phyloP scores from a whole-genome alignment of 2,113 vertebrate genomes.

The Catharus bicknelli region DNA sequence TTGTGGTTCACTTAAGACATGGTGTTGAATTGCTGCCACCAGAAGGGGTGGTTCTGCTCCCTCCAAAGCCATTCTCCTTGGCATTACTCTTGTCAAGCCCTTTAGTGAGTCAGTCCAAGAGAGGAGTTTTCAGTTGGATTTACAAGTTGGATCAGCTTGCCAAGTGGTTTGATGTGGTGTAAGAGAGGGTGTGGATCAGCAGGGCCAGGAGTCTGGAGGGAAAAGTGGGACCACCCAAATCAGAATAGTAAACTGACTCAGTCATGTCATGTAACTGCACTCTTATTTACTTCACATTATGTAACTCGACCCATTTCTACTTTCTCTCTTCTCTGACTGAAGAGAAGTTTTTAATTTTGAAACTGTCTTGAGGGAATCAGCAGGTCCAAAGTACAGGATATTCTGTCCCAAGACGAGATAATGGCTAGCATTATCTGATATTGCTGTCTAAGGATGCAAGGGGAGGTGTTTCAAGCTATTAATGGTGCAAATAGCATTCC shows the following conservation, averaged over 20 bases:
- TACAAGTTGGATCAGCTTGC: slow-evolving; percentile 14
- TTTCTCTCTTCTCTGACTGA: not conserved
- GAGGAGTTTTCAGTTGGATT: slow-evolving; percentile 32
- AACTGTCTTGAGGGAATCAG: not conserved
- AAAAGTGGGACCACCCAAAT: slow-evolving; percentile 52
- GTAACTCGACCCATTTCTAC: not conserved
- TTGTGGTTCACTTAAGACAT: not conserved
- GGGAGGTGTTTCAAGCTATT: not conserved
- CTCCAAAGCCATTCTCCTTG: not conserved
- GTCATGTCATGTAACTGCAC: not conserved
- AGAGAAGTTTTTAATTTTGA: not conserved
- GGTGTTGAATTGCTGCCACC: not conserved
- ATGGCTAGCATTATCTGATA: not conserved
- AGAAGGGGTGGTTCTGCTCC: not conserved
- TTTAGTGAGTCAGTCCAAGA: slow-evolving; percentile 40
- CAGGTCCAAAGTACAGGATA: not conserved
- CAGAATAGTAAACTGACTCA: not conserved
- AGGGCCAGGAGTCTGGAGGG: not conserved
- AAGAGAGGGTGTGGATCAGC: slow-evolving; percentile 51
- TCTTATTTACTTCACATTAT: not conserved
- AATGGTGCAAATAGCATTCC: not conserved
- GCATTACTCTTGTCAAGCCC: not conserved
- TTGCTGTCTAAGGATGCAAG: not conserved
- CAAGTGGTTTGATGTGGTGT: slow-evolving; percentile 50
- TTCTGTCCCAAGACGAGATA: not conserved